Evolutionary conservation across 2,888 invertebrate species (phyloP).

Genomic region (Heliconius erato): DNA sequence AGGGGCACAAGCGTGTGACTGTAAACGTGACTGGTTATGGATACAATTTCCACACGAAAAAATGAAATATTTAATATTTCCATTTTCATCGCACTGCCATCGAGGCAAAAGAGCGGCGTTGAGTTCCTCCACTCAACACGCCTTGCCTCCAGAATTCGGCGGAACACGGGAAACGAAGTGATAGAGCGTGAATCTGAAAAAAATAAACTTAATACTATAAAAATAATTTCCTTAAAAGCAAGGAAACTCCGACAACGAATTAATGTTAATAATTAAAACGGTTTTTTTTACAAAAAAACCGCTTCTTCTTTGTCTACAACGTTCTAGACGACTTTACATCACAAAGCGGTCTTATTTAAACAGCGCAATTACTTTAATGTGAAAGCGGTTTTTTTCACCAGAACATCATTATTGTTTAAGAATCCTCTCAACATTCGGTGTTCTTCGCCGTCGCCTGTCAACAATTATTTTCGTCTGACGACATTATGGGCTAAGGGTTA

Average conservation of each 20-base stretch:
- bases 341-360: constrained; percentile 45
- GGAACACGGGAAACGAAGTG: too few species aligned
- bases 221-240: not conserved
- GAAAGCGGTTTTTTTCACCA: constrained; percentile 38
- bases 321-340: constrained; percentile 33
- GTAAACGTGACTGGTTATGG: too few species aligned
- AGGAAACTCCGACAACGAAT: not conserved
- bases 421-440: constrained; percentile 48
- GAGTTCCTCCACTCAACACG: too few species aligned
- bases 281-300: not conserved
- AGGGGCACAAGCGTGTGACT: too few species aligned
- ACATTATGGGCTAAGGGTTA: constrained; percentile 65
- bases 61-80: too few species aligned
- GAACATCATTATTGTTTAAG: constrained; percentile 50
- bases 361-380: constrained; percentile 39
- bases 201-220: not conserved
- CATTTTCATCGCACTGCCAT: too few species aligned
- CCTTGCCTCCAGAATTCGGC: too few species aligned
- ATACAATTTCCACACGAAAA: too few species aligned
- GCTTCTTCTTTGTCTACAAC: constrained; percentile 10
- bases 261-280: constrained; percentile 19
- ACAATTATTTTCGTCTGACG: constrained; percentile 69
- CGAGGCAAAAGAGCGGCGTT: too few species aligned
- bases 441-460: constrained; percentile 51
- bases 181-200: too few species aligned